These are phyloP conservation scores for Pandemis heparana DNA, from an alignment of 2,888 invertebrate genomes.

Conservation along the genomic window DNA sequence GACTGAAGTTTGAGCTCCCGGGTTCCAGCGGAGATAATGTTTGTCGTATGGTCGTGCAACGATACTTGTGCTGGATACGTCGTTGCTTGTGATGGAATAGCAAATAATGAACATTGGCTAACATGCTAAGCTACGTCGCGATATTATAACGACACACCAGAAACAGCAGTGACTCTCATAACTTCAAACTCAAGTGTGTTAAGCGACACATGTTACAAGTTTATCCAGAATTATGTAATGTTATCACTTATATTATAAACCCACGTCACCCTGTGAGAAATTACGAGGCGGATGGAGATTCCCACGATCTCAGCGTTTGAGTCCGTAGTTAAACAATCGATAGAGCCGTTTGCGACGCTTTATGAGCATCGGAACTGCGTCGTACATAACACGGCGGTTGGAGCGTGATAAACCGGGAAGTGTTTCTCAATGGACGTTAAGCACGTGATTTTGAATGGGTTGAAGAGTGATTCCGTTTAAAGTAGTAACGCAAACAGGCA, in stretches of 20 bases:
- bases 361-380: slow-evolving; percentile 2
- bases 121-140: no score
- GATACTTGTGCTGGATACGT: no score
- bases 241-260: background rate
- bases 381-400: background rate
- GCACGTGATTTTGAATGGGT: background rate
- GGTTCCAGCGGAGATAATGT: no score
- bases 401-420: slow-evolving; percentile 7
- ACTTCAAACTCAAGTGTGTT: no score
- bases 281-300: background rate
- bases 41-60: no score
- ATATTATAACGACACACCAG: no score
- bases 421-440: background rate
- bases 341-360: slow-evolving; percentile 3
- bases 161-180: no score
- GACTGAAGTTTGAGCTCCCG: no score
- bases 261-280: slow-evolving; percentile 4
- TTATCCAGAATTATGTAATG: background rate
- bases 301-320: background rate
- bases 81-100: no score
- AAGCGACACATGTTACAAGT: background rate
- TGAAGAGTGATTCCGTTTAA: background rate
- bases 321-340: slow-evolving; percentile 11
- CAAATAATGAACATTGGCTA: no score
- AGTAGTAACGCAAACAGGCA: no score